Evolutionary conservation across 2,797 vertebrate genomes (phyloP), one percentile per base, ranked within the genome.

Genomic region (Phataginus tricuspis): DNA sequence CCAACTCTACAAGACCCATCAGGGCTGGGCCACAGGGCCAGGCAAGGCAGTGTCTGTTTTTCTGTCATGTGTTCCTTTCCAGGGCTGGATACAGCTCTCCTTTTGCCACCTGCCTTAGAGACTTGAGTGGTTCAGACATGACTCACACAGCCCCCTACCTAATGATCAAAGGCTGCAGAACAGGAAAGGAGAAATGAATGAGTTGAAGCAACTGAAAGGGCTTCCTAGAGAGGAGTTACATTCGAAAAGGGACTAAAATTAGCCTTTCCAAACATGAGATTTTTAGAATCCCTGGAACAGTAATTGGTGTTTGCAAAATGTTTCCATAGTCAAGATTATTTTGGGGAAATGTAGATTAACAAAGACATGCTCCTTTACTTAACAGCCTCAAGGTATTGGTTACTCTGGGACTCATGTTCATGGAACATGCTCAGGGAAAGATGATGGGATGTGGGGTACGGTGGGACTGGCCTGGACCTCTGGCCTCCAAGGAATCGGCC

Each of bases 401-500:
- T 78, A 83, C 68, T 66, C 7, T 59, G 23, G 34, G 55, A 80
- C 42, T 86, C 5, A 3, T 15, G 5, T 90, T 69, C 66, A 7
- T 53, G 72, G 34, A 72, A 83, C 42, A 68, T 80, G 59, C 55
- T 71, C 78, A 91, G 25, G 78, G 51, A 92, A 90, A 90, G 84
- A 34, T 90, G 51, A 39, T 4, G 0, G 61, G 39, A 59, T 61
- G 16, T 61, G 29, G 25, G 34, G 10, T 45, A 45, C 9, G 11
- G 10, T 75, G n/a, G 27, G 75, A 82, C 21, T 84, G 31, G 72
- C n/a, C 23, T 87, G 39, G 42, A 19, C 79, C 55, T 84, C 87
- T 75, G 39, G 59, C 42, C 45, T 91, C 72, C 0, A 0, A 75
- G 88, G 88, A 96, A 86, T 96, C 69, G 96, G 69, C 78, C n/a